Conservation (phyloP, 2,113 vertebrate species). For the Mus pahari region DNA sequence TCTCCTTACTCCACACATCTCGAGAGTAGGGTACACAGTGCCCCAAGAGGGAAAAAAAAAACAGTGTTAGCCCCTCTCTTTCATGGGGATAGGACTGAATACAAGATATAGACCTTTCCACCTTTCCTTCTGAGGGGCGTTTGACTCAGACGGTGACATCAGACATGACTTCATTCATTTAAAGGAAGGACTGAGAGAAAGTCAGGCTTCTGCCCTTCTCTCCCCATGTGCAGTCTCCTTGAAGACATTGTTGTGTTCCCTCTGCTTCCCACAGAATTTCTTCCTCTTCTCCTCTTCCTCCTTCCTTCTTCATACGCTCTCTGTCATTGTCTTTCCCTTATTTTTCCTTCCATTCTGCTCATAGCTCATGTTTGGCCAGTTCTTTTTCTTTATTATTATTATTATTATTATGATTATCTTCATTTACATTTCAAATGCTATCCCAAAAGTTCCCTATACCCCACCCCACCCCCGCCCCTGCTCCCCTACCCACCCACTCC, state of each 20-base stretch:
- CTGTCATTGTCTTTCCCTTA: background rate
- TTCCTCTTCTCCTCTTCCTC: background rate
- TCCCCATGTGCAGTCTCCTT: conserved; percentile 39
- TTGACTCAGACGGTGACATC: conserved; percentile 76
- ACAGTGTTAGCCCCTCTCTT: conserved; percentile 4
- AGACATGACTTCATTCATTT: conserved; percentile 78
- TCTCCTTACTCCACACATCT: conserved; percentile 40
- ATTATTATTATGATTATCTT: too few relatives aligned
- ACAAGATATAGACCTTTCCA: conserved; percentile 69
- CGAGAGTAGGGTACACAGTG: background rate
- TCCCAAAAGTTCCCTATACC: too few relatives aligned
- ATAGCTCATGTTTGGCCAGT: background rate
- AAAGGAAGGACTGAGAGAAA: conserved; percentile 27
- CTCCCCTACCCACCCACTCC: too few relatives aligned
- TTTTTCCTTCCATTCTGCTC: background rate
- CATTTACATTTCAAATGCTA: too few relatives aligned
- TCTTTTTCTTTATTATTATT: background rate
- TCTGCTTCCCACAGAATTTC: background rate
- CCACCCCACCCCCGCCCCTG: too few relatives aligned
- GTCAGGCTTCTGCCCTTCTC: conserved; percentile 21
- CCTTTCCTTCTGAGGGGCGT: conserved; percentile 49
- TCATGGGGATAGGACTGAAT: conserved; percentile 4
- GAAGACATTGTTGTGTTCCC: background rate
- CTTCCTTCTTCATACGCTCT: background rate
- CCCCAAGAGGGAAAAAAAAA: background rate